These are phyloP conservation scores for Bufotes viridis DNA, from an alignment of 2,797 vertebrate genomes.

Conservation along the genomic window DNA sequence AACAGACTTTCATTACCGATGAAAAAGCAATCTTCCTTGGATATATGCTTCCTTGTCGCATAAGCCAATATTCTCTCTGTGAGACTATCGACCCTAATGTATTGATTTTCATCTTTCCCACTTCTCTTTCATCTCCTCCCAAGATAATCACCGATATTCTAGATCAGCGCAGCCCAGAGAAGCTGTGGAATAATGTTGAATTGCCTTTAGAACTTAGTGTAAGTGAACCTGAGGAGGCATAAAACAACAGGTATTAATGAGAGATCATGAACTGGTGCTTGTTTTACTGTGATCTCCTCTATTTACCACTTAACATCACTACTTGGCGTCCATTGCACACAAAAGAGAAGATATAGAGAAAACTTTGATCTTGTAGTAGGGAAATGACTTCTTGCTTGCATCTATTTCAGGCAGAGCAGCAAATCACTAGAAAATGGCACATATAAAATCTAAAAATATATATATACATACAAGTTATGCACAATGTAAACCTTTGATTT, in stretches of 20 bases:
- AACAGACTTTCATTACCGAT: slow-evolving; percentile 33
- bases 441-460: background rate
- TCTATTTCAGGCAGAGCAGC: background rate
- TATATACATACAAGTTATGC: background rate
- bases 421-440: background rate
- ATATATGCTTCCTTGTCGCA: slow-evolving; percentile 56
- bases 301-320: slow-evolving; percentile 47
- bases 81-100: slow-evolving; percentile 68
- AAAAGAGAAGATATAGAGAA: background rate
- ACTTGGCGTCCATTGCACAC: background rate
- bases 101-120: slow-evolving; percentile 76
- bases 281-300: slow-evolving; percentile 47
- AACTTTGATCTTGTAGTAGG: slow-evolving; percentile 4
- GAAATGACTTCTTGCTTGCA: background rate
- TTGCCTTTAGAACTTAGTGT: slow-evolving; percentile 34
- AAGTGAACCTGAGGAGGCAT: slow-evolving; percentile 45
- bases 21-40: slow-evolving; percentile 50
- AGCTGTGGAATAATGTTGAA: slow-evolving; percentile 53
- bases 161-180: slow-evolving; percentile 76
- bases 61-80: slow-evolving; percentile 60
- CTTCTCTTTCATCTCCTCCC: slow-evolving; percentile 71
- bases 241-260: slow-evolving; percentile 48
- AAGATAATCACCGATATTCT: slow-evolving; percentile 73
- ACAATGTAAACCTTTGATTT: background rate
- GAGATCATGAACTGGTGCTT: slow-evolving; percentile 40